phyloP scores from a whole-genome alignment of 2,888 invertebrate species.

The Diarsia rubi region DNA sequence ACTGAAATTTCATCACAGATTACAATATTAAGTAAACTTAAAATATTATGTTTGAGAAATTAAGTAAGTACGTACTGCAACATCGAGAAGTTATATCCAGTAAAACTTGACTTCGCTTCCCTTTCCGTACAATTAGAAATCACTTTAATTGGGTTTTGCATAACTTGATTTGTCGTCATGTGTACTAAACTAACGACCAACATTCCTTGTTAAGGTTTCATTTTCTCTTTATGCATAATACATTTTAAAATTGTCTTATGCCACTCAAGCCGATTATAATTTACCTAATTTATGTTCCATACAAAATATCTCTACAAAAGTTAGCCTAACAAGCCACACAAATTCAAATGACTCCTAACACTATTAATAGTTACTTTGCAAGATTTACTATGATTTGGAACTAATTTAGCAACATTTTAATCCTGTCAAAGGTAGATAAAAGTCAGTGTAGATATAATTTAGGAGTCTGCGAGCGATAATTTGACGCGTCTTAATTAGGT shows the following conservation, averaged over 20 bases:
- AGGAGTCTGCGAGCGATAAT: conserved; percentile 68
- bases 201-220: not conserved
- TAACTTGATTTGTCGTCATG: no score
- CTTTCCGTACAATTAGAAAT: no score
- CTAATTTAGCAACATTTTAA: conserved; percentile 71
- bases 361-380: conserved; percentile 49
- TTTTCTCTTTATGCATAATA: conserved; percentile 1
- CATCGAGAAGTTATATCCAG: no score
- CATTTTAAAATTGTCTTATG: not conserved
- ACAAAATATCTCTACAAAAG: conserved; percentile 34
- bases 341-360: conserved; percentile 19
- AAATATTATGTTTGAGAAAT: no score
- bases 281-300: conserved; percentile 1
- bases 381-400: conserved; percentile 62
- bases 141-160: no score
- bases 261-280: conserved; percentile 20
- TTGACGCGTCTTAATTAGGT: conserved; percentile 79
- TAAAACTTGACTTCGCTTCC: no score
- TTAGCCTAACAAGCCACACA: conserved; percentile 34
- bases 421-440: conserved; percentile 57
- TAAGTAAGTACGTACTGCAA: no score
- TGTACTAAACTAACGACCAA: not conserved
- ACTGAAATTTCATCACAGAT: no score
- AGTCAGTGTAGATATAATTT: conserved; percentile 60
- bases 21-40: no score